Evolutionary conservation across 2,888 invertebrate genomes (phyloP), one percentile per base, ranked within the genome.

Genomic region (Luffia ferchaultella): DNA sequence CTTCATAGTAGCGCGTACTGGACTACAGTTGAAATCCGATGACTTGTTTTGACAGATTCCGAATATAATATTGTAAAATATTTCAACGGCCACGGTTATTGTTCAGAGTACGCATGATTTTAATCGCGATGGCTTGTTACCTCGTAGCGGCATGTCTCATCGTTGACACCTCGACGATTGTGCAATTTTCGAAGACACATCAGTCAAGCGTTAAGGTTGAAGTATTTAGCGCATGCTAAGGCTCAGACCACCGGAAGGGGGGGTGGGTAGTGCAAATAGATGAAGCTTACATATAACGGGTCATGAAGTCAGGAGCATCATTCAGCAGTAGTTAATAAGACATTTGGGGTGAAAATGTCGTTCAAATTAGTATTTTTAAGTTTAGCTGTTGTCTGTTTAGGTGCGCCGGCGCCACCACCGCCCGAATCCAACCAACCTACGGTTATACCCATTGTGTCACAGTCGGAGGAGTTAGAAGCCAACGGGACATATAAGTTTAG

Each of bases 401-500:
- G 62, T n/a, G 67, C 70, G 3, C 75, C 77, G 18, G 65, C 68
- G 20, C 63, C 71, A 16, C 60, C 70, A 2, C 62, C 64, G 1
- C 43, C 46, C 15, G 77, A 76, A 54, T 68, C 68, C 50, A 67
- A 69, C 54, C 73, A 71, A 52, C 73, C 72, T 5, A 73, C 73
- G 50, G 76, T 79, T 44, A 79, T 86, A 52, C 85, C 85, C 1
- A 87, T 87, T 52, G 58, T 87, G 50, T 70, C 77, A 18, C 83
- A 85, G 52, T 85, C 85, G 19, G 85, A 80, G 48, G 82, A 83
- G 55, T 64, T 85, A 42, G 84, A 85, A 54, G 62, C 75, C 1
- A 83, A 85, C 55, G 87, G 87, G 58, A 79, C 77, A 40, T 86
- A 75, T 55, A 85, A 80, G 64, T 86, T 73, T 70, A 86, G 85